These are phyloP conservation scores for Helobdella robusta DNA, from an alignment of 2,888 invertebrate species.

Conservation along the genomic window DNA sequence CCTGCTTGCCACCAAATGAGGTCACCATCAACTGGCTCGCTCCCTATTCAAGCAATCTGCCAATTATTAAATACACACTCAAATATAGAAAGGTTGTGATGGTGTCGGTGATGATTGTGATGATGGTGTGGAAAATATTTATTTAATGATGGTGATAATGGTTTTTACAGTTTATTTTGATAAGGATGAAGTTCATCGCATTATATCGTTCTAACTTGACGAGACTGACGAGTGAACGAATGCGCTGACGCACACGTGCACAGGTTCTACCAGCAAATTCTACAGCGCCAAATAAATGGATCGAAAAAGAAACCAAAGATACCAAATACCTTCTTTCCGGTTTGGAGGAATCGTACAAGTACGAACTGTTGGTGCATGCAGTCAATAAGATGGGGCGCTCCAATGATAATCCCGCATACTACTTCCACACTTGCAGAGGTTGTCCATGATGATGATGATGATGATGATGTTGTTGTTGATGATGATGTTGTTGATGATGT, in stretches of 20 bases:
- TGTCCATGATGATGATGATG: too few species aligned
- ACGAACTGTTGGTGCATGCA: background rate
- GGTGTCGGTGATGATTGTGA: background rate
- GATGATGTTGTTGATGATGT: too few species aligned
- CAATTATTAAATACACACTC: background rate
- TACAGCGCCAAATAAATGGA: background rate
- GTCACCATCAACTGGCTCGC: background rate
- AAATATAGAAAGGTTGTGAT: background rate
- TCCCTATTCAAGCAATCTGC: background rate
- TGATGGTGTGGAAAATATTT: too few species aligned
- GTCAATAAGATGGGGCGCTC: background rate
- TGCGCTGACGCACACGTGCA: background rate
- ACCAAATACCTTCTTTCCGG: background rate
- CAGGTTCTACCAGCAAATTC: background rate
- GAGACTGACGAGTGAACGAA: background rate
- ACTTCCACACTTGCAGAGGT: slow-evolving; percentile 7
- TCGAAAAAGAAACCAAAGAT: background rate
- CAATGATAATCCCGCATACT: background rate
- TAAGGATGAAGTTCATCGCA: background rate
- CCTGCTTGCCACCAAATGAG: background rate
- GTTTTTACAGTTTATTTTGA: too few species aligned
- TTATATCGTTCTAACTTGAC: too few species aligned
- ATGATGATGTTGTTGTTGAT: too few species aligned
- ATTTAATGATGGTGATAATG: too few species aligned
- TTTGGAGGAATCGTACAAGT: background rate